Conservation (phyloP, 2,113 vertebrate genomes). For the Sterrhoptilus dennistouni region DNA sequence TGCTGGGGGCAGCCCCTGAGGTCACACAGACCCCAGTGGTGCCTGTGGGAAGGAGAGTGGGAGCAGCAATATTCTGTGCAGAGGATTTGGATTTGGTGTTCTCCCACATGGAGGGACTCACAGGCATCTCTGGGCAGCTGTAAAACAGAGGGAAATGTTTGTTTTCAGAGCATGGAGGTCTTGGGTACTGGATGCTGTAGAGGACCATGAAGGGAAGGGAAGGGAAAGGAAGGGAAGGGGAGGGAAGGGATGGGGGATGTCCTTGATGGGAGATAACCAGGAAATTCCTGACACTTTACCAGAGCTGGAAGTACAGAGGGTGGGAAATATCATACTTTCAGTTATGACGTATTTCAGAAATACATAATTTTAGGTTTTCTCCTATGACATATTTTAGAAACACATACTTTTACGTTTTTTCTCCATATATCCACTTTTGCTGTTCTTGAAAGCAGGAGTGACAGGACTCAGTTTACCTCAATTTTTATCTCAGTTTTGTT, state of each 20-base stretch:
- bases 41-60: background rate
- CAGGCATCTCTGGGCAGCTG: fast-evolving
- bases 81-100: background rate
- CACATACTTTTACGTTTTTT: background rate
- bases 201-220: fast-evolving
- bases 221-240: too few species aligned
- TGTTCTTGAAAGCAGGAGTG: background rate
- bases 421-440: background rate
- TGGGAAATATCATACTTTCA: background rate
- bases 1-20: background rate
- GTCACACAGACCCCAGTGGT: fast-evolving
- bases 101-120: fast-evolving
- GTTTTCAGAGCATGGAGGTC: fast-evolving
- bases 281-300: too few species aligned
- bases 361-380: background rate
- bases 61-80: background rate
- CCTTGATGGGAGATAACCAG: fast-evolving
- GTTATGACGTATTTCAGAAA: too few species aligned
- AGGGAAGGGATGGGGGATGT: background rate
- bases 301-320: background rate
- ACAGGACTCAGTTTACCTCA: background rate
- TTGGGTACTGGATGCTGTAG: fast-evolving
- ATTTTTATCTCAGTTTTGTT: background rate
- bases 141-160: fast-evolving
- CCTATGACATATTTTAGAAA: too few species aligned